Evolutionary conservation across 1,140 invertebrate genomes (phyloP).

Genomic region (Ostrea edulis): DNA sequence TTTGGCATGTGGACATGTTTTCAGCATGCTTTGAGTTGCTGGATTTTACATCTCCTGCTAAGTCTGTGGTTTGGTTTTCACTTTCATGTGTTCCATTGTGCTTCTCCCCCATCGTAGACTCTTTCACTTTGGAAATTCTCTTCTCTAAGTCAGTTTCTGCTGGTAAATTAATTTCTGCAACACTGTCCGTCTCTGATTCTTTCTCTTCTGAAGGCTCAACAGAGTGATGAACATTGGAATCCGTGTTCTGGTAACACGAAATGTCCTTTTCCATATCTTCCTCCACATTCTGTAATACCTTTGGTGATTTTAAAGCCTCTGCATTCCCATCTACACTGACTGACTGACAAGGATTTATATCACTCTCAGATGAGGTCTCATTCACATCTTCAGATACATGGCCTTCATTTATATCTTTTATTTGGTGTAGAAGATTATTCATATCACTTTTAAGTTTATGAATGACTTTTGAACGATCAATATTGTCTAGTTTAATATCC

Average conservation of each 20-base stretch:
- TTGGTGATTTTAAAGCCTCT: not conserved
- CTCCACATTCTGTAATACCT: not conserved
- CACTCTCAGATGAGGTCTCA: conserved; percentile 1
- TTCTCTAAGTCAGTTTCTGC: not conserved
- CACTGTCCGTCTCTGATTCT: not conserved
- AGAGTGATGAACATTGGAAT: not conserved
- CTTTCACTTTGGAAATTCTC: not conserved
- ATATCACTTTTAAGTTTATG: conserved; percentile 29
- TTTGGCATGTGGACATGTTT: not conserved
- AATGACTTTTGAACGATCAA: conserved; percentile 25
- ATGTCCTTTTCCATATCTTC: not conserved
- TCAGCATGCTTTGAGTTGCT: no score
- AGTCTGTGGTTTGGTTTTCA: not conserved
- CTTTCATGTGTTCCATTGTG: not conserved
- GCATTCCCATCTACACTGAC: not conserved
- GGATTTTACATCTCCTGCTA: not conserved
- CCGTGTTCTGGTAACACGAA: not conserved
- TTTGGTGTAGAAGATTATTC: conserved; percentile 21
- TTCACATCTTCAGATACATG: not conserved
- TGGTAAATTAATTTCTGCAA: not conserved
- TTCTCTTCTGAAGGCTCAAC: not conserved
- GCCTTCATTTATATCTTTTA: not conserved
- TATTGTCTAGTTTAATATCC: conserved; percentile 8
- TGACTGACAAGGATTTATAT: not conserved
- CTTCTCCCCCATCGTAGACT: not conserved